Base-by-base conservation (phyloP, 2,113 vertebrate genomes). In the Entosphenus tridentatus region DNA sequence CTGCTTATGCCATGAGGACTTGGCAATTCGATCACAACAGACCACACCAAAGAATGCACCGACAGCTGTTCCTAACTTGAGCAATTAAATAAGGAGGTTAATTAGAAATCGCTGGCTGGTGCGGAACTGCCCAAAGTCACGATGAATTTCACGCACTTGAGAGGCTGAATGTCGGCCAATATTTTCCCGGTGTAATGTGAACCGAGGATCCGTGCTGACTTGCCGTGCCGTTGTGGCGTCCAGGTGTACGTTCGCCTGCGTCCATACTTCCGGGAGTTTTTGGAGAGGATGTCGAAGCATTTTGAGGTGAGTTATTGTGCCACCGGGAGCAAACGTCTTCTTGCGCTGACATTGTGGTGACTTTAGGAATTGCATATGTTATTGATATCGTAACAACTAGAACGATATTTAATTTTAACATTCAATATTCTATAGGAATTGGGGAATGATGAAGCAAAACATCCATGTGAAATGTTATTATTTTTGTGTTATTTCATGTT, bases 241-340 rank as follows among this genome's bases (percentile, higher is more conserved):
- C 62, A 98, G 93, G 93, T 98, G 39, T 98, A 95, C 58, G 93
- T 98, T 69, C 81, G 93, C 72, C 83, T 98, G 83, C 80, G 93
- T 78, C 93, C 93, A 1, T 96, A 95, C 81, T 97, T 96, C 77
- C 85, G 92, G 80, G 93, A 98, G 78, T 98, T 98, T 79, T 80
- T 98, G 79, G 92, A 96, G 72, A 82, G 92, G 67, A 98, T 97
- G 93, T 97, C 93, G 80, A 89, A 95, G 78, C 95, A 96, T 77
- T 98, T 95, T 76, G 93, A 98, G 90, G 93, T 96, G 83, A 81
- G 70, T 71, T 56, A 57, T 68, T 10, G 8, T n/a, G 13, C 13
- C 3, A 67, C 18, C 18, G 14, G 10, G 12, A 68, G 12, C 56
- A 58, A 11, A 55, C 13, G 58, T 65, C 58, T n/a, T 17, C 10